Evolutionary conservation across 1,140 invertebrate genomes (phyloP).

Genomic region (Tenebrio molitor): DNA sequence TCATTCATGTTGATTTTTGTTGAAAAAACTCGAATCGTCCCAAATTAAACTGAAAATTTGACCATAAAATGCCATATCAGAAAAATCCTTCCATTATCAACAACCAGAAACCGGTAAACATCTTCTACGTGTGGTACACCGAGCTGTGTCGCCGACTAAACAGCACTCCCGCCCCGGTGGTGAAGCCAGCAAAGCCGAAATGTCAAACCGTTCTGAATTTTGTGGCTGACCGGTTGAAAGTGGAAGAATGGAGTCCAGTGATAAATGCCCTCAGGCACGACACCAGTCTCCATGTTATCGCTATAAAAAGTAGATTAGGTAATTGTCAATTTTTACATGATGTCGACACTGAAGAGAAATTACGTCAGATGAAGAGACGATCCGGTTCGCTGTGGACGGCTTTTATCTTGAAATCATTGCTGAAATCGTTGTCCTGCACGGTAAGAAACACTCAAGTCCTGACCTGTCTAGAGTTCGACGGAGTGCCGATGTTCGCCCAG

Average conservation of each 20-base stretch:
- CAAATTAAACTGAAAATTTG: constrained; percentile 31
- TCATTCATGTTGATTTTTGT: constrained; percentile 39
- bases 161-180: constrained; percentile 56
- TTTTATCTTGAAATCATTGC: constrained; percentile 61
- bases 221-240: constrained; percentile 76
- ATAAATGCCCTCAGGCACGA: constrained; percentile 76
- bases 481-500: constrained; percentile 73
- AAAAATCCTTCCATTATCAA: constrained; percentile 41
- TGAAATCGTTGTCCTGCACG: constrained; percentile 68
- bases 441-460: constrained; percentile 70
- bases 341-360: constrained; percentile 71
- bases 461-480: constrained; percentile 73
- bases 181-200: constrained; percentile 65
- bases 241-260: constrained; percentile 78
- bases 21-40: constrained; percentile 10
- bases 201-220: constrained; percentile 71
- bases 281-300: constrained; percentile 72
- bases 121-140: constrained; percentile 65
- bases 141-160: constrained; percentile 64
- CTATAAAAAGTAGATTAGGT: constrained; percentile 68
- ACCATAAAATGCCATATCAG: constrained; percentile 38
- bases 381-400: constrained; percentile 63
- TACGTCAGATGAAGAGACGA: constrained; percentile 61
- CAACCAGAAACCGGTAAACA: constrained; percentile 61
- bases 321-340: constrained; percentile 69